Evolutionary conservation across 2,888 invertebrate species (phyloP), one percentile per base, ranked within the genome.

Genomic region (Onchidella celtica): DNA sequence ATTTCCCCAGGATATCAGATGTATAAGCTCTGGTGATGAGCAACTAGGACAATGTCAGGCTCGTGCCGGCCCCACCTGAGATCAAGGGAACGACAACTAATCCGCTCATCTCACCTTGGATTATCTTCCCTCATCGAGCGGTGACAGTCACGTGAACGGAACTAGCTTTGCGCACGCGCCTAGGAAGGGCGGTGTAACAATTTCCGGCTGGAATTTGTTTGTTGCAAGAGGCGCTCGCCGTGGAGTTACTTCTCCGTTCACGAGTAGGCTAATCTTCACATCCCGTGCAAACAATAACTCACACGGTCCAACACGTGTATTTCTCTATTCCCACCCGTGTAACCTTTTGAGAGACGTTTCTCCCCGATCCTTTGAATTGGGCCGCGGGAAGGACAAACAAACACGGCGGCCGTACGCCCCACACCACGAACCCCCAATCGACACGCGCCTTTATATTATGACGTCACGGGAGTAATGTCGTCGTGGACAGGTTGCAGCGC

Each of bases 121-220:
- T 34, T 75, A 32, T 27, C 40, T 29, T 17, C 17, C 29, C 61
- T 29, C 9, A n/a, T 1, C 1, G 27, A n/a, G 63, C 38, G 75
- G 11, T 40, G 63, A 65, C 29, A 29, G 65, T 4, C 75, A 63
- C 75, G 75, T 32, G 75, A 21, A 27, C n/a, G 29, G 9, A 38
- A 14, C 38, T 47, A 6, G 40, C 38, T 17, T n/a, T 21, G 40
- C 34, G 63, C 63, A 61, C 36, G 63, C 21, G 40, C 47, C n/a
- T n/a, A 75, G 29, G 40, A 61, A 29, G 27, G 27, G 32, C 24
- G 1, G 29, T 75, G 65, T 40, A 63, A 38, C 65, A 75, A 65
- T 75, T 75, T 75, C 65, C 75, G 21, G 65, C n/a, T n/a, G 40
- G 38, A 65, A 1, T 24, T 14, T 75, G 65, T 65, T 75, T 65